A percentile compares a stretch with the other conserved stretches of the same genome.
Evolutionary conservation across 1,140 invertebrate species (phyloP).

Genomic region (Papilio xuthus): DNA sequence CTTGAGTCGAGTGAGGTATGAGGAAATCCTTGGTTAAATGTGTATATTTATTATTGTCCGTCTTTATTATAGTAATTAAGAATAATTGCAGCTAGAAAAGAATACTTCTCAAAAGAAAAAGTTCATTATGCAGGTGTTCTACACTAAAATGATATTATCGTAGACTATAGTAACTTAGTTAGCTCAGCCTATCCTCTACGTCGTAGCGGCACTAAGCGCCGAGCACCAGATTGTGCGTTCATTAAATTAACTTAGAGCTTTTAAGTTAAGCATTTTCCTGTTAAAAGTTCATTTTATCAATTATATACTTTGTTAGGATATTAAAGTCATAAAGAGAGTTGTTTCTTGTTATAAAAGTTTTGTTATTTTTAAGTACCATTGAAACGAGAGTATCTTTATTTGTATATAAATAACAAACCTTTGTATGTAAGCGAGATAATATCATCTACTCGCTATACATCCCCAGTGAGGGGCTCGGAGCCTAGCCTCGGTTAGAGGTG

Average conservation of each 20-base stretch:
- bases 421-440: too few relatives aligned
- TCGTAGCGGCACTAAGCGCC: not conserved
- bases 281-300: not conserved
- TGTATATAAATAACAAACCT: too few relatives aligned
- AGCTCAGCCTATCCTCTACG: not conserved
- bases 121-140: slow-evolving; percentile 6
- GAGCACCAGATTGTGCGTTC: not conserved
- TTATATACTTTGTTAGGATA: not conserved
- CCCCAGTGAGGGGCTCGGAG: too few relatives aligned
- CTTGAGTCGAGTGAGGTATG: too few relatives aligned
- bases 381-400: too few relatives aligned
- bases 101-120: not conserved
- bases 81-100: not conserved
- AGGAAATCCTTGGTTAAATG: not conserved
- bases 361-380: too few relatives aligned
- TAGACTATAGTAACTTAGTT: not conserved
- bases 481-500: too few relatives aligned
- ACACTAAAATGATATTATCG: not conserved
- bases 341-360: not conserved
- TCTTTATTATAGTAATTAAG: not conserved
- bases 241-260: slow-evolving; percentile 3
- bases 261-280: not conserved
- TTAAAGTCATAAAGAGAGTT: too few relatives aligned
- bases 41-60: too few relatives aligned
- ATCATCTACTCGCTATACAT: too few relatives aligned